A percentile compares a stretch with the other conserved stretches of the same genome.
These are phyloP conservation scores for Anas georgica DNA, from an alignment of 2,797 vertebrate genomes.

Conservation along the genomic window DNA sequence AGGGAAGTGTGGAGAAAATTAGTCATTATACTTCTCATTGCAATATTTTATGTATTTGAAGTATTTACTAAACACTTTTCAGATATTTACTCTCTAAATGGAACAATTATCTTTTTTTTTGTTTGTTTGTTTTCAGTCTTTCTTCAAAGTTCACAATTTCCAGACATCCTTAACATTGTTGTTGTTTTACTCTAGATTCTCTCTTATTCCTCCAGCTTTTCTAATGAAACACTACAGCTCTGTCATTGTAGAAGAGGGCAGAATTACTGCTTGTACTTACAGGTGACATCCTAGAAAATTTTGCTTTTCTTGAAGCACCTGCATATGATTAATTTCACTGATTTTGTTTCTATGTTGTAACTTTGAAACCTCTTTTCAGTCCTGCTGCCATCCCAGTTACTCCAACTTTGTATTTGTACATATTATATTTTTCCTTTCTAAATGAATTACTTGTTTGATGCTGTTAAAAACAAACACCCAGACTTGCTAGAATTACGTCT, in stretches of 20 bases:
- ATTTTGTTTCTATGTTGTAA: not conserved
- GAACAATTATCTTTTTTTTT: not conserved
- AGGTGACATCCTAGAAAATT: not conserved
- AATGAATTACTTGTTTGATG: not conserved
- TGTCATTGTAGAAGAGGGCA: not conserved
- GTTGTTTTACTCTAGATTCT: not conserved
- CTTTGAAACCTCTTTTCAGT: not conserved
- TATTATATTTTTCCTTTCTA: not conserved
- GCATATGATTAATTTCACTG: slow-evolving; percentile 18
- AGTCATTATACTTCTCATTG: not conserved
- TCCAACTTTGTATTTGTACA: not conserved
- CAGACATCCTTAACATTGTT: not conserved
- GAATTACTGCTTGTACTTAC: not conserved
- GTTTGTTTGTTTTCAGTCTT: not conserved
- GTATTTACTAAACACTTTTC: not conserved
- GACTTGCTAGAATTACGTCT: not conserved
- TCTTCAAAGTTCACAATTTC: not conserved
- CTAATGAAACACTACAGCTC: not conserved
- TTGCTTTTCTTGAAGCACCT: slow-evolving; percentile 5
- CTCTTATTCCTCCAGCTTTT: not conserved
- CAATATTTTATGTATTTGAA: not conserved
- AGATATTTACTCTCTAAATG: not conserved
- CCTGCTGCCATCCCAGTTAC: not conserved
- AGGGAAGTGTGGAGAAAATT: not conserved
- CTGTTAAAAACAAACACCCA: not conserved